Base-by-base conservation (phyloP, 2,797 vertebrate species). In the Borostomias antarcticus region DNA sequence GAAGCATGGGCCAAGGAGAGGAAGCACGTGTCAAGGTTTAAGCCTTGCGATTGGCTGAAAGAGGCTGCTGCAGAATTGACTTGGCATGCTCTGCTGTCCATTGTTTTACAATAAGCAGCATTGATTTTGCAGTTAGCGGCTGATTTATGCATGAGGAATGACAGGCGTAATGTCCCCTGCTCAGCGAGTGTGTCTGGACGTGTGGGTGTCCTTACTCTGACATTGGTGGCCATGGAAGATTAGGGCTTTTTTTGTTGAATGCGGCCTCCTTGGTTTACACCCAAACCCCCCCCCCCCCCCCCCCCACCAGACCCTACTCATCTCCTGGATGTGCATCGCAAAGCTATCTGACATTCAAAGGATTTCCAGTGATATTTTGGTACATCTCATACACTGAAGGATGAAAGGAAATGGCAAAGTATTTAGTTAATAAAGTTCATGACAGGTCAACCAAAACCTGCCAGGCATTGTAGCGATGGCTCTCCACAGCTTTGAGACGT, bases 51-150 rank as follows among this genome's bases (percentile, higher is more conserved):
- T 67, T 75, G 59, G 37, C 51, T 63, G 47, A 57, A 72, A 59
- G 54, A 61, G 65, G 73, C 28, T 66, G 65, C 62, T 37, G 57
- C 61, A 74, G 69, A 54, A 76, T 73, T 79, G 66, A 69, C 74
- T 82, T 60, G 28, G 60, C 62, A 76, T 70, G 60, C 60, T 70
- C 76, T 70, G 77, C 69, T 82, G 75, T 82, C 73, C 66, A 76
- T 66, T 77, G 82, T 83, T 73, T 77, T 72, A 81, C 81, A 86
- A 80, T 82, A 86, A 84, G 81, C 72, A 80, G 68, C 82, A 87
- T 77, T 81, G 83, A 88, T 88, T 82, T 81, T 66, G 66, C 82
- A 83, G 81, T 87, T 85, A 77, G 72, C 76, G 71, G 69, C 74
- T 85, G 76, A 86, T 81, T 85, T 86, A 85, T 82, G 73, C 71